phyloP scores from a whole-genome alignment of 2,797 vertebrate species.

The Centropyge bicolor region DNA sequence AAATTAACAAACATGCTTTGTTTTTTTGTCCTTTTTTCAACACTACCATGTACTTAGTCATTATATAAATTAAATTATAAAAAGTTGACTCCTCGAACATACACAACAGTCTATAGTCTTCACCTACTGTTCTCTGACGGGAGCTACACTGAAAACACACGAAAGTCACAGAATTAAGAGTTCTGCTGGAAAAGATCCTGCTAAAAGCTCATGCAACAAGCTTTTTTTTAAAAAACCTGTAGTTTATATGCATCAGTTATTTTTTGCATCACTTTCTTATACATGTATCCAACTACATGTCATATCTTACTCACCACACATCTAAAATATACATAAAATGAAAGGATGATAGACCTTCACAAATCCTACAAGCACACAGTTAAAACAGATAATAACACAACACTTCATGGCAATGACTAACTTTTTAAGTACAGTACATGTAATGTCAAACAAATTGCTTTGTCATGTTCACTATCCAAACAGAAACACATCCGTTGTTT shows the following conservation, averaged over 20 bases:
- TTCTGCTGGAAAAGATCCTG: constrained; percentile 33
- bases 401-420: constrained; percentile 63
- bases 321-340: constrained; percentile 28
- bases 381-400: constrained; percentile 50
- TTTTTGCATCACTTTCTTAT: constrained; percentile 47
- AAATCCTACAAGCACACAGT: constrained; percentile 32
- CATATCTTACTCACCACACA: constrained; percentile 26
- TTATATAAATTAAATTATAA: constrained; percentile 78
- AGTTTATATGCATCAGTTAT: constrained; percentile 18
- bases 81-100: constrained; percentile 54
- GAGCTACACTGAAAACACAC: constrained; percentile 35
- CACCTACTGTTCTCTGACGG: constrained; percentile 42
- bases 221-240: constrained; percentile 24
- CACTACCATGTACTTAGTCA: constrained; percentile 60
- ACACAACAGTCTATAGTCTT: constrained; percentile 48
- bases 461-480: constrained; percentile 57
- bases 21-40: constrained; percentile 60
- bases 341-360: constrained; percentile 26
- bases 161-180: constrained; percentile 48
- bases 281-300: constrained; percentile 18
- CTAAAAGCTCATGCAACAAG: constrained; percentile 31
- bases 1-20: constrained; percentile 72
- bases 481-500: constrained; percentile 29
- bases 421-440: constrained; percentile 72
- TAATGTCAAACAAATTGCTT: constrained; percentile 53